Conservation (phyloP, 2,113 vertebrate genomes). For the Gallinago jamesoni region DNA sequence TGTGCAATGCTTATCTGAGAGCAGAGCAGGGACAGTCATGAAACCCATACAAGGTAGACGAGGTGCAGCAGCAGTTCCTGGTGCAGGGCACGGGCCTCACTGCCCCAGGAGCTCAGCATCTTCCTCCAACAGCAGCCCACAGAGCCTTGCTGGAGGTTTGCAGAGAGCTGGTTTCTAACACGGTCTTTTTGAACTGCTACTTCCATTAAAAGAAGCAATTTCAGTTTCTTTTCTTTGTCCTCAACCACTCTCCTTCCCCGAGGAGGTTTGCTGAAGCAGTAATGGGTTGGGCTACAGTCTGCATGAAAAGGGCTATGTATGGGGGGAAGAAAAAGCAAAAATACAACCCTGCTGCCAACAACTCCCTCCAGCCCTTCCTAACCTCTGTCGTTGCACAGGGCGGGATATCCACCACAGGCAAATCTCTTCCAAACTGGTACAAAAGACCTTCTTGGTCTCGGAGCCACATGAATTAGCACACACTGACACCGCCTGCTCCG, state of each 20-base stretch:
- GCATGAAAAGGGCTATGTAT: background rate
- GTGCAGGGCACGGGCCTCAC: rapidly evolving
- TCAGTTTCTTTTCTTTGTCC: background rate
- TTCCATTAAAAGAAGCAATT: background rate
- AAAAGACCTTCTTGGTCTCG: background rate
- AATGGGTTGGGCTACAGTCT: background rate
- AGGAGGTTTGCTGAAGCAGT: background rate
- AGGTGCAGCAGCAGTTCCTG: background rate
- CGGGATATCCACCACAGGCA: background rate
- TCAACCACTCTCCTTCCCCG: rapidly evolving
- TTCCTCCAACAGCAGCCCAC: background rate
- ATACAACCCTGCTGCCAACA: background rate
- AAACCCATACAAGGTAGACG: rapidly evolving
- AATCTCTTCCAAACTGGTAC: background rate
- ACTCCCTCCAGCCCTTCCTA: background rate
- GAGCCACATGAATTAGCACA: background rate
- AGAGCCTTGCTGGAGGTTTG: rapidly evolving
- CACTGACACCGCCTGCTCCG: background rate
- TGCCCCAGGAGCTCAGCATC: background rate
- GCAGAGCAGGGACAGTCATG: background rate
- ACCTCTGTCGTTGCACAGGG: background rate
- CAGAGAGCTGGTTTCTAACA: background rate
- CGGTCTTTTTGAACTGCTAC: background rate
- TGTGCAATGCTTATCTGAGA: rapidly evolving
- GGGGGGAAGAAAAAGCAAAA: background rate